Conservation (phyloP, 2,113 vertebrate species). For the Aldabrachelys gigantea region DNA sequence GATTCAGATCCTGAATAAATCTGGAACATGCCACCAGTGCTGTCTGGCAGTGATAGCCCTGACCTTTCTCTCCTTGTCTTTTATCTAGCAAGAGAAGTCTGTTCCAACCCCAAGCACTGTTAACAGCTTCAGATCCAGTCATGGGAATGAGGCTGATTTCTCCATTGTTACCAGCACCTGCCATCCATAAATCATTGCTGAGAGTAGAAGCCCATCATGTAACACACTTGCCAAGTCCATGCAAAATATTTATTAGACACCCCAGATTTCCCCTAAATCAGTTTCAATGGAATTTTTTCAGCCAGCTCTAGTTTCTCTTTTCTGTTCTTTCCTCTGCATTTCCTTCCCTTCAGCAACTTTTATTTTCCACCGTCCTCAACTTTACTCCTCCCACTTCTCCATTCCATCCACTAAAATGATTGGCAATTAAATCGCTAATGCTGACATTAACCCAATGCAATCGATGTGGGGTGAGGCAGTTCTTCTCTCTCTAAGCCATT, state of each 20-base stretch:
- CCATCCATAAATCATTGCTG: neutral
- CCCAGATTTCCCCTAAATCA: no score
- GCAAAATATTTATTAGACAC: no score
- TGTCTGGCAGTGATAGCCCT: neutral
- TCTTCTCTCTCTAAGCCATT: neutral
- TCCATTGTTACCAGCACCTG: neutral
- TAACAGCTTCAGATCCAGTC: neutral
- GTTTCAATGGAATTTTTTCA: no score
- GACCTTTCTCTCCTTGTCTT: rapidly evolving
- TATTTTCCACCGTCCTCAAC: no score
- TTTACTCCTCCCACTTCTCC: neutral
- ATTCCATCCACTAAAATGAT: neutral
- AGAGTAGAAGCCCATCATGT: neutral
- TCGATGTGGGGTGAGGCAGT: neutral
- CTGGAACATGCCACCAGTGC: neutral
- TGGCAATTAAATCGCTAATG: no score
- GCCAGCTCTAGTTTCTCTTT: no score
- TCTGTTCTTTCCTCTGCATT: neutral
- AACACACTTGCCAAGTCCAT: neutral
- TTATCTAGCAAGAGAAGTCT: rapidly evolving
- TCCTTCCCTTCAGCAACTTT: neutral
- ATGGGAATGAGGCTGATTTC: neutral
- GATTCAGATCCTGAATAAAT: rapidly evolving
- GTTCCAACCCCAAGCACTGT: neutral
- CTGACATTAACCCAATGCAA: neutral